Evolutionary conservation across 92 coral and sea anemone species (phyloP).

Genomic region (Blastomussa wellsi): DNA sequence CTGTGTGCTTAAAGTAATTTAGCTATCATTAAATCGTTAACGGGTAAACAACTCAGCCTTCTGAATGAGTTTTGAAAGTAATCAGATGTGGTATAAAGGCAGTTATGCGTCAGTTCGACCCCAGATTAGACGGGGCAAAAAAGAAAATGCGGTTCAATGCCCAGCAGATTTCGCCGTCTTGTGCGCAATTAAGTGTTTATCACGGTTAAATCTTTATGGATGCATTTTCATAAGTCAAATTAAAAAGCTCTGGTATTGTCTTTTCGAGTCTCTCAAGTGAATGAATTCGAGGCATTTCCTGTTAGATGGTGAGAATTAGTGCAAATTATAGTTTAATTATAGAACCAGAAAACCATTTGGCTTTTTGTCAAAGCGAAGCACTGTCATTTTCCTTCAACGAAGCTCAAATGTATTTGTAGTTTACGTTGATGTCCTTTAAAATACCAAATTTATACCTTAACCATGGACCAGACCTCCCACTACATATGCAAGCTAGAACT

Average conservation of each 20-base stretch:
- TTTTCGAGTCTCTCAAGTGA: conserved; percentile 18
- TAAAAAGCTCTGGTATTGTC: conserved; percentile 36
- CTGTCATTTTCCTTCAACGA: conserved; percentile 1
- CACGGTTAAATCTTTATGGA: conserved; percentile 26
- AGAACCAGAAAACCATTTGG: conserved; percentile 41
- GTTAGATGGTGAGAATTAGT: conserved; percentile 34
- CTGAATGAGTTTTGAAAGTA: conserved; percentile 32
- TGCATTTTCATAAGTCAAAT: conserved; percentile 23
- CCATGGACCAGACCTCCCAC: conserved; percentile 22
- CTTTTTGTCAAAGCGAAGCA: conserved; percentile 11
- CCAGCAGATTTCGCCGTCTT: conserved; percentile 1
- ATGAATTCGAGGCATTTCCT: conserved; percentile 52
- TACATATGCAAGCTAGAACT: background rate
- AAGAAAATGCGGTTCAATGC: conserved; percentile 3
- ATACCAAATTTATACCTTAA: background rate
- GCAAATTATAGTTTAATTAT: conserved; percentile 44
- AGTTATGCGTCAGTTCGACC: background rate
- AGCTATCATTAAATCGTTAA: conserved; percentile 23
- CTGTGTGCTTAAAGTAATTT: conserved; percentile 26
- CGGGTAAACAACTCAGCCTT: conserved; percentile 35
- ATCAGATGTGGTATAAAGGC: conserved; percentile 5
- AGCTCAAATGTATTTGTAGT: background rate
- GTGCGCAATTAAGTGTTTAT: conserved; percentile 4
- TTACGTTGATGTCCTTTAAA: background rate
- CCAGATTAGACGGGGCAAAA: background rate